phyloP scores from a whole-genome alignment of 92 coral and sea anemone species.

The Palythoa heliodiscus region DNA sequence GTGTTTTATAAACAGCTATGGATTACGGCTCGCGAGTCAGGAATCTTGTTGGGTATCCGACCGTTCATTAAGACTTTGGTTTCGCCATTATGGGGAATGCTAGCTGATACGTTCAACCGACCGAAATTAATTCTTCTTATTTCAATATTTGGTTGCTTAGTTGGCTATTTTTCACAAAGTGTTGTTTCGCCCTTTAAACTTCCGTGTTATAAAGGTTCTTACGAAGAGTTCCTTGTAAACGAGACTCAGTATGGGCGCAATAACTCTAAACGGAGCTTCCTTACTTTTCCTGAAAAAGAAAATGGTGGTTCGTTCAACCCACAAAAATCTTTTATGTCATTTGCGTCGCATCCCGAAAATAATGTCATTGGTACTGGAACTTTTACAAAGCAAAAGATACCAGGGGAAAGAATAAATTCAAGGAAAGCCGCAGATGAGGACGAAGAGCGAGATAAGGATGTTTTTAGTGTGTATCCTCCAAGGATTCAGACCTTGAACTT shows the following conservation, averaged over 20 bases:
- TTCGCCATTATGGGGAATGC: slow-evolving; percentile 88
- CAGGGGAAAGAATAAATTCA: background rate
- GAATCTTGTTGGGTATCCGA: slow-evolving; percentile 80
- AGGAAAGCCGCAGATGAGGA: background rate
- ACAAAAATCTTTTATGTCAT: background rate
- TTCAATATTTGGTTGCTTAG: slow-evolving; percentile 68
- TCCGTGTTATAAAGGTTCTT: slow-evolving; percentile 72
- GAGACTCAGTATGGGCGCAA: background rate
- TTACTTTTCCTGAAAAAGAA: background rate
- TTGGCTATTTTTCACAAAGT: slow-evolving; percentile 86
- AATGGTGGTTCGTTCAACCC: background rate
- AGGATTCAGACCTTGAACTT: background rate
- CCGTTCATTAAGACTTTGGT: slow-evolving; percentile 83
- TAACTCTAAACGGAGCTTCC: background rate
- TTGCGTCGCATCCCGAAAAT: background rate
- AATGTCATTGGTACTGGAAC: background rate
- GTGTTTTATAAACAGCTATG: slow-evolving; percentile 89
- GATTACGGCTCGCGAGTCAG: slow-evolving; percentile 85
- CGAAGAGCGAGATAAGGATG: background rate
- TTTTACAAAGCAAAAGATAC: background rate
- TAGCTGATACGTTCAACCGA: slow-evolving; percentile 70
- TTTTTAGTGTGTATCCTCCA: background rate
- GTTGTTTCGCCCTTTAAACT: slow-evolving; percentile 82
- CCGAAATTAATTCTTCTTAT: slow-evolving; percentile 79
- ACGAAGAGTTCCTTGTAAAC: slow-evolving; percentile 14